Conservation (phyloP, 2,113 vertebrate species). For the Cyanocitta stelleri region DNA sequence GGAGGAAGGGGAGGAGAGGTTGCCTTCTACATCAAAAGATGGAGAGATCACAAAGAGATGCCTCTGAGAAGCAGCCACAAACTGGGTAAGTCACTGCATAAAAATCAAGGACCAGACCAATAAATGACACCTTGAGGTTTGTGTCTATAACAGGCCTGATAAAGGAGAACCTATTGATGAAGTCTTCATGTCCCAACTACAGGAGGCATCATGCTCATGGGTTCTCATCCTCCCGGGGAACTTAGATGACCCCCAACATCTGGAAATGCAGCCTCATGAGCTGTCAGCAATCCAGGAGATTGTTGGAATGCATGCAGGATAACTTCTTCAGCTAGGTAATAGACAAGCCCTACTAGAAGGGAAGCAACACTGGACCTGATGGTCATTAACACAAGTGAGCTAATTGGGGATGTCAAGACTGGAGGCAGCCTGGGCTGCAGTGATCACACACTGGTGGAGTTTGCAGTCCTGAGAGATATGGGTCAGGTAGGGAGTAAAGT, state of each 20-base stretch:
- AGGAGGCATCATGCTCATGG: background rate
- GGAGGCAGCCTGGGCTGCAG: background rate
- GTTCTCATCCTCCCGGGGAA: background rate
- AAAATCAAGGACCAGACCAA: background rate
- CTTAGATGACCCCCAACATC: background rate
- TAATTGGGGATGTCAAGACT: background rate
- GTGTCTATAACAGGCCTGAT: background rate
- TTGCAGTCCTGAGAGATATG: background rate
- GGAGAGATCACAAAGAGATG: background rate
- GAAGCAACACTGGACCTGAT: background rate
- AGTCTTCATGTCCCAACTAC: background rate
- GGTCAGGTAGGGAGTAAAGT: background rate
- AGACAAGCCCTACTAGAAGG: background rate
- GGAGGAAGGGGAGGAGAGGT: background rate
- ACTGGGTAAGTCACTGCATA: background rate
- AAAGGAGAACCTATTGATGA: fast-evolving
- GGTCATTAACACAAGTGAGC: background rate
- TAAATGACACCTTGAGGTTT: background rate
- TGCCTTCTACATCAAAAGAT: background rate
- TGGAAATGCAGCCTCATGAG: background rate
- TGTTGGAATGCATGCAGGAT: background rate
- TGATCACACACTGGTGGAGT: background rate
- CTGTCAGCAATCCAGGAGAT: background rate
- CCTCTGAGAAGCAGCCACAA: background rate
- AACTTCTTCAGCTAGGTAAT: background rate